A percentile compares a stretch with the other conserved stretches of the same genome.
These are phyloP conservation scores for Cheilinus undulatus DNA, from an alignment of 2,113 vertebrate genomes.

Conservation along the genomic window DNA sequence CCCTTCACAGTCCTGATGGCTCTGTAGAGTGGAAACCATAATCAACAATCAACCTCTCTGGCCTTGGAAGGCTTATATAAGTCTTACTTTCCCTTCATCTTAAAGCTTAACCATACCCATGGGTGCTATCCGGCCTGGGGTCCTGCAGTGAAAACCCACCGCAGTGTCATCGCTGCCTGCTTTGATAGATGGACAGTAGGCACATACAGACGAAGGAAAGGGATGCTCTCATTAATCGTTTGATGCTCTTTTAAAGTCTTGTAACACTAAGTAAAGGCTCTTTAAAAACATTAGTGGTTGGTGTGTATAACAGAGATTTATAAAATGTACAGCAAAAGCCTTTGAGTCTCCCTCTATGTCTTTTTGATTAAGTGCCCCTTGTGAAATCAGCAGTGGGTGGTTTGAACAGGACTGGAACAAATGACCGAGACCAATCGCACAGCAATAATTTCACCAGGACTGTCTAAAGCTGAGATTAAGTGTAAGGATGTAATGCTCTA, in stretches of 20 bases:
- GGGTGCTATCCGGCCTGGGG: constrained; percentile 10
- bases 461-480: constrained; percentile 29
- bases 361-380: constrained; percentile 36
- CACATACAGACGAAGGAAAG: background rate
- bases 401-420: constrained; percentile 32
- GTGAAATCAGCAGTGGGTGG: constrained; percentile 42
- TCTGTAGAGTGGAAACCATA: constrained; percentile 51
- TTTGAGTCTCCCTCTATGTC: background rate
- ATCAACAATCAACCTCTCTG: constrained; percentile 34
- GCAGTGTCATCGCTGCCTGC: constrained; percentile 33
- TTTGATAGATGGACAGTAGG: constrained; percentile 40
- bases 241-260: constrained; percentile 22
- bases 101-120: constrained; percentile 48
- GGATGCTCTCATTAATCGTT: constrained; percentile 15
- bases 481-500: constrained; percentile 4
- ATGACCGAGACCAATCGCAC: constrained; percentile 32
- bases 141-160: constrained; percentile 30
- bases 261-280: constrained; percentile 5
- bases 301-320: constrained; percentile 24
- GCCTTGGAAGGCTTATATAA: constrained; percentile 24
- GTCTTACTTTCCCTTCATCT: constrained; percentile 40
- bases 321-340: background rate
- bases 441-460: constrained; percentile 37
- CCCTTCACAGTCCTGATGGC: constrained; percentile 29
- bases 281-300: constrained; percentile 12